phyloP scores from a whole-genome alignment of 2,888 invertebrate species.

The Galerucella calmariensis region DNA sequence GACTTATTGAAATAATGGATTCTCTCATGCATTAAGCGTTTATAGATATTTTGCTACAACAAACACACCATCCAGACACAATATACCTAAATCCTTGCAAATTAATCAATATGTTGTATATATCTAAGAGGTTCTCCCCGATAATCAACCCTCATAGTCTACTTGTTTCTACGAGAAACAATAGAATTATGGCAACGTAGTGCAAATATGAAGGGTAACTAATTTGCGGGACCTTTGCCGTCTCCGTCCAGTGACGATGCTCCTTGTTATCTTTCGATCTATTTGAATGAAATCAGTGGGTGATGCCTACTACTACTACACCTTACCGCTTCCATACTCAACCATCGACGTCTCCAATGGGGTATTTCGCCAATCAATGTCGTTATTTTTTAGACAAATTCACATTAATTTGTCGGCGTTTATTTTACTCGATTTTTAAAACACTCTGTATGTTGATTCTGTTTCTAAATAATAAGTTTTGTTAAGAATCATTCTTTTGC shows the following conservation, averaged over 20 bases:
- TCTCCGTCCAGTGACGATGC: constrained; percentile 10
- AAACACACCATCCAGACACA: neutral
- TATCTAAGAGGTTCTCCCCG: constrained; percentile 8
- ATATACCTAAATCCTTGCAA: neutral
- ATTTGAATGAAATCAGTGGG: constrained; percentile 18
- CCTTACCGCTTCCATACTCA: neutral
- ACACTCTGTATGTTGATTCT: too few relatives aligned
- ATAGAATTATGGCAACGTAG: constrained; percentile 58
- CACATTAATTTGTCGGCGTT: too few relatives aligned
- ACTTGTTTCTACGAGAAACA: constrained; percentile 44
- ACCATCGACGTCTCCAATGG: neutral
- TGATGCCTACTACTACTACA: neutral
- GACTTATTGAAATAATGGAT: neutral
- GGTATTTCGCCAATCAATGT: neutral
- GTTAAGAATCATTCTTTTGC: too few relatives aligned
- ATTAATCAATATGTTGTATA: neutral
- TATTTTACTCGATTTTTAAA: too few relatives aligned
- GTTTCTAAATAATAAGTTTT: too few relatives aligned
- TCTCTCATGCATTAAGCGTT: too few relatives aligned
- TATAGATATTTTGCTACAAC: neutral
- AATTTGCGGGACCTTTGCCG: constrained; percentile 23
- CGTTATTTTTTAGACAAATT: neutral
- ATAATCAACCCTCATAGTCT: constrained; percentile 7
- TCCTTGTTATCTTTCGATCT: constrained; percentile 35
- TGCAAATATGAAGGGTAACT: constrained; percentile 52